Conservation (phyloP, 1,140 invertebrate genomes). For the Hycleus cichorii region DNA sequence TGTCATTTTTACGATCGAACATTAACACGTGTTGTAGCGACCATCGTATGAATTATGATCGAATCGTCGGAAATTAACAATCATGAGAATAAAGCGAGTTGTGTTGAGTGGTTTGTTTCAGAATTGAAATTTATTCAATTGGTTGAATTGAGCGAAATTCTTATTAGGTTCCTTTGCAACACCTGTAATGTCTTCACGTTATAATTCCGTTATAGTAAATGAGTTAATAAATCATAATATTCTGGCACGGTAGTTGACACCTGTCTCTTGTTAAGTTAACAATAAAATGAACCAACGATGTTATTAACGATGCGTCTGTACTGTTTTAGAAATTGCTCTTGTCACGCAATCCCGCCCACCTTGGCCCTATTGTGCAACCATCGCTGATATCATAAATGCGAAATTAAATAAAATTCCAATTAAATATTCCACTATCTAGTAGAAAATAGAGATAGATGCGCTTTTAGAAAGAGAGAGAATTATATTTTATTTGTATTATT, state of each 20-base stretch:
- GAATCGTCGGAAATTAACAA: too few relatives aligned
- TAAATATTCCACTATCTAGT: background rate
- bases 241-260: constrained; percentile 15
- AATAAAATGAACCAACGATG: constrained; percentile 12
- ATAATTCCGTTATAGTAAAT: constrained; percentile 7
- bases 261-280: constrained; percentile 16
- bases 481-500: background rate
- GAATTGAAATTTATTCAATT: too few relatives aligned
- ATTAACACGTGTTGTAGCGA: too few relatives aligned
- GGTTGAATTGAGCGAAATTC: too few relatives aligned
- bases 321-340: constrained; percentile 13
- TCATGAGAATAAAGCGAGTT: too few relatives aligned
- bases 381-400: background rate
- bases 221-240: constrained; percentile 15
- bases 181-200: background rate
- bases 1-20: too few relatives aligned
- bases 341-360: constrained; percentile 14
- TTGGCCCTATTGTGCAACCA: too few relatives aligned
- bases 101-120: too few relatives aligned
- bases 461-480: background rate
- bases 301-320: constrained; percentile 11
- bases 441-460: background rate
- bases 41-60: too few relatives aligned
- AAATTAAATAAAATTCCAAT: background rate
- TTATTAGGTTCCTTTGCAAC: too few relatives aligned